Percentiles rank a stretch among this genome's conserved stretches.
Conservation (phyloP, 2,888 invertebrate species). For the Drosophila demipolita region DNA sequence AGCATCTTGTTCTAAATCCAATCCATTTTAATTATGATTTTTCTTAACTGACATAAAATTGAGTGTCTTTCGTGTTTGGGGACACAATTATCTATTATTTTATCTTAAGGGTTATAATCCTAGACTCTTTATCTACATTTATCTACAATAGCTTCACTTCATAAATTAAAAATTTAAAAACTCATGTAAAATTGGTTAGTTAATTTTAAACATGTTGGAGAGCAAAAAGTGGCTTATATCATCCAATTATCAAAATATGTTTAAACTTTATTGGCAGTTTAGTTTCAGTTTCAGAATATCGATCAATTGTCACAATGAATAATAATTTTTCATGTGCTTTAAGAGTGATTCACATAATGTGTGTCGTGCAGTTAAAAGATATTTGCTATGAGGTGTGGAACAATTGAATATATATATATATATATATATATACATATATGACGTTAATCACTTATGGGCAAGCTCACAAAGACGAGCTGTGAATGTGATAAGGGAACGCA, state of each 20-base stretch:
- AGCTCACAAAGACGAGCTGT: slow-evolving; percentile 7
- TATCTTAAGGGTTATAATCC: no score
- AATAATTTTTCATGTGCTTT: neutral
- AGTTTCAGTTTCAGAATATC: neutral
- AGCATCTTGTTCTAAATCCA: neutral
- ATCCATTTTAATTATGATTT: neutral
- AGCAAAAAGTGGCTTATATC: neutral
- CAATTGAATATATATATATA: neutral
- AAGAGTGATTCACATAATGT: slow-evolving; percentile 15
- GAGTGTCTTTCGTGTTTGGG: no score
- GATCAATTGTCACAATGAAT: neutral
- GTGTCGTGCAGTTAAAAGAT: neutral
- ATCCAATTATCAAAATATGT: neutral
- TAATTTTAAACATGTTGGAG: neutral
- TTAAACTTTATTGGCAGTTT: neutral
- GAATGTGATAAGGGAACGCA: slow-evolving; percentile 46
- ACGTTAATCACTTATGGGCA: neutral
- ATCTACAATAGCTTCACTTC: neutral
- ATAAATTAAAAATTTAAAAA: neutral
- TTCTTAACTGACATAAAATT: neutral
- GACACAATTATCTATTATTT: no score
- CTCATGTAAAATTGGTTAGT: neutral
- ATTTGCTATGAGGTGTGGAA: neutral
- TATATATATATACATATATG: neutral
- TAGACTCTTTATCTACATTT: neutral